A percentile compares a stretch with the other conserved stretches of the same genome.
Conservation (phyloP, 2,113 vertebrate genomes). For the Geococcyx californianus region DNA sequence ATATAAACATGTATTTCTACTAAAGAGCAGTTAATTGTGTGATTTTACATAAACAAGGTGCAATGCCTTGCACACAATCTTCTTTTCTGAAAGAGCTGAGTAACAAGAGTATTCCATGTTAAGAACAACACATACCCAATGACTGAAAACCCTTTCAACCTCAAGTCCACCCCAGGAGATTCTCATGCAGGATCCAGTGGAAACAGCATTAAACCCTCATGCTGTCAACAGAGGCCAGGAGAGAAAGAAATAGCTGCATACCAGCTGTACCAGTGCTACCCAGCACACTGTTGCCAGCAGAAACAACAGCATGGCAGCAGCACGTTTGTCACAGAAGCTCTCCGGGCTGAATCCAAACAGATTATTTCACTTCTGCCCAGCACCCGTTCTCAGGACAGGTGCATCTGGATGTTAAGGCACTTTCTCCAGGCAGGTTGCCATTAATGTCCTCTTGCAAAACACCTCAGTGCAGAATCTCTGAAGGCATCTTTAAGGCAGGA, state of each 20-base stretch:
- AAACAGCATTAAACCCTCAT: neutral
- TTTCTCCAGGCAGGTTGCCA: neutral
- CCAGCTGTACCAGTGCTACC: neutral
- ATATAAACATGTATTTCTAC: neutral
- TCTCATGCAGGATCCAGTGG: neutral
- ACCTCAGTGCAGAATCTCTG: neutral
- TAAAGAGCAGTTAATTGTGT: neutral
- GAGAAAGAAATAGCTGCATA: neutral
- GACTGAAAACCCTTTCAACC: neutral
- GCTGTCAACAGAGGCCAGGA: neutral
- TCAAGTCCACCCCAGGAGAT: neutral
- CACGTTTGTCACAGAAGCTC: neutral
- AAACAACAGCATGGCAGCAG: neutral
- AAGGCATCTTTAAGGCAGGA: neutral
- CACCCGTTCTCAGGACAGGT: neutral
- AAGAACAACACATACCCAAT: neutral
- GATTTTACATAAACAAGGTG: neutral
- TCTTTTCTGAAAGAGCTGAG: neutral
- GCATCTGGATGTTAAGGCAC: neutral
- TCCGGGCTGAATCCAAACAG: neutral
- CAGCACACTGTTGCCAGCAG: neutral
- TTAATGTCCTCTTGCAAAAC: rapidly evolving
- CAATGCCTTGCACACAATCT: neutral
- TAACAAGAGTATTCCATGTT: neutral
- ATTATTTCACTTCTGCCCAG: neutral